Base-by-base conservation (phyloP, 2,113 vertebrate species). In the Engraulis encrasicolus region DNA sequence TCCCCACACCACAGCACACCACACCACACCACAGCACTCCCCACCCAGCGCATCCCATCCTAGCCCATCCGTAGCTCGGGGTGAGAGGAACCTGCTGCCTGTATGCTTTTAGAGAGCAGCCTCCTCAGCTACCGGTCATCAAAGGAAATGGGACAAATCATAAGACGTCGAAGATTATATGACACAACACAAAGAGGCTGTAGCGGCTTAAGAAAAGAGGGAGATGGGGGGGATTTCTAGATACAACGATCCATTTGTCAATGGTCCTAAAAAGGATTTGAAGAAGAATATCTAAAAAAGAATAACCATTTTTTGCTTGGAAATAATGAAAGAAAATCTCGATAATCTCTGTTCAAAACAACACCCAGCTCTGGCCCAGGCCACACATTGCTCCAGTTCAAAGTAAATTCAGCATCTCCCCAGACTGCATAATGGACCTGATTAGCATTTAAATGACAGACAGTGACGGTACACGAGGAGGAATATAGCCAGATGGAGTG, bases 61-160 rank as follows among this genome's bases (percentile, higher is more conserved):
- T 20, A 45, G 50, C 37, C 54, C 45, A 78, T 49, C 36, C 20
- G 15, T n/a, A 9, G 20, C 58, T n/a, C 78, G 34, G 78, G 79
- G 66, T 15, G 83, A 87, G 88, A 81, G 81, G 79, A 82, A 23
- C 74, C 86, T 87, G 85, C 87, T 85, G 90, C 79, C 86, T 82
- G 83, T 82, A 77, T 87, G 82, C 83, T 87, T 91, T 91, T 90
- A 91, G 83, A 91, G 83, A 84, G 85, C 87, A 85, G 89, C 90
- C 84, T 90, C 82, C 89, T 58, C 85, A 81, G 81, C 88, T 79
- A 81, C 87, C n/a, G 81, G 83, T 78, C 90, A 87, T 93, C 93
- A 92, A 92, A 93, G 89, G 88, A 88, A 91, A 90, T 88, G 82
- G 85, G 86, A 84, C 81, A 80, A 80, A 90, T 87, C 87, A 83